Evolutionary conservation across 1,140 invertebrate genomes (phyloP).

Genomic region (Bradynema listronoti): DNA sequence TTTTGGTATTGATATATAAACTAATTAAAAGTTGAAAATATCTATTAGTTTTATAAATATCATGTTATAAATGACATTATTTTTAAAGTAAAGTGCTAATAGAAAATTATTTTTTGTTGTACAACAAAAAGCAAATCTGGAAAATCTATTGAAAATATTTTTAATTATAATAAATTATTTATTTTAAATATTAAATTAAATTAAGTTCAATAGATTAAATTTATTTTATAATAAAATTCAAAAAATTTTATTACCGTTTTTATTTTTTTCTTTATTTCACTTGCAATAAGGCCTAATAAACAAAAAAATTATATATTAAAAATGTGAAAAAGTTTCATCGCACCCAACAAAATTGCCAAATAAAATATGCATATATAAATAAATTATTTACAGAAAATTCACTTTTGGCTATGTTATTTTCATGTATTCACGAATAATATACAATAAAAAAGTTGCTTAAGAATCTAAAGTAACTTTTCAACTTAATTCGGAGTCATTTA

Average conservation of each 20-base stretch:
- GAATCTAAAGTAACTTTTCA: no score
- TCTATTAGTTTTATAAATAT: neutral
- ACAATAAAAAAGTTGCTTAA: no score
- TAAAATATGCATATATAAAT: constrained; percentile 2
- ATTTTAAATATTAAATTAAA: neutral
- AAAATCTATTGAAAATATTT: constrained; percentile 6
- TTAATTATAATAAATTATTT: neutral
- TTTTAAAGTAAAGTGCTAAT: neutral
- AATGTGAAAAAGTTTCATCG: no score
- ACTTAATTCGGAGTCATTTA: no score
- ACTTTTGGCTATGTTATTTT: no score
- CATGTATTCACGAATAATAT: no score
- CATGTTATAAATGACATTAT: constrained; percentile 3
- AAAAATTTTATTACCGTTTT: no score
- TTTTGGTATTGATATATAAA: constrained; percentile 7
- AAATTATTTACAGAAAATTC: neutral
- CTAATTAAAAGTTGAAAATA: neutral
- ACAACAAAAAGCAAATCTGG: neutral
- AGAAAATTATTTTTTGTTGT: neutral
- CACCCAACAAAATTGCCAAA: neutral
- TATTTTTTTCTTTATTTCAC: no score
- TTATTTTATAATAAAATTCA: neutral
- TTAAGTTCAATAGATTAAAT: constrained; percentile 1
- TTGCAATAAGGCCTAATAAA: no score
- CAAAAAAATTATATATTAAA: no score